phyloP scores from a whole-genome alignment of 2,113 vertebrate genomes.

The Calyptommatus sinebrachiatus region DNA sequence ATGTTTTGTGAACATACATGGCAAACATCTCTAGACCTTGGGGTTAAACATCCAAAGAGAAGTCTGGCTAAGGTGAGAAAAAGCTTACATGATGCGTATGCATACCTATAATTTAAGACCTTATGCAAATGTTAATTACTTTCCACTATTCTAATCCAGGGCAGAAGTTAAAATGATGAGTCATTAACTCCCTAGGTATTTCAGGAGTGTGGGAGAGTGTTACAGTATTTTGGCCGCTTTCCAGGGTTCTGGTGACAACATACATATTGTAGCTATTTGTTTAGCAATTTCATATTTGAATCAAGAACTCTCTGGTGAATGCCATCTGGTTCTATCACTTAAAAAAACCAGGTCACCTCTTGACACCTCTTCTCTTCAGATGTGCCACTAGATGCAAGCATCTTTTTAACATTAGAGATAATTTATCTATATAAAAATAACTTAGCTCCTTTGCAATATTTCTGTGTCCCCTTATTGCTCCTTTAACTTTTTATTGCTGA shows the following conservation, averaged over 20 bases:
- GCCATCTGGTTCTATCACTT: slow-evolving; percentile 1
- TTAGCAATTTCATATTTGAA: slow-evolving; percentile 11
- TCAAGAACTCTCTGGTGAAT: slow-evolving; percentile 15
- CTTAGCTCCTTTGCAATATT: background rate
- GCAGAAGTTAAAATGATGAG: background rate
- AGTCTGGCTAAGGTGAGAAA: background rate
- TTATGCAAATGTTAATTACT: background rate
- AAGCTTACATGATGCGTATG: too few relatives aligned
- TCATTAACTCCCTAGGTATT: background rate
- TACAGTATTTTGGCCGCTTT: background rate
- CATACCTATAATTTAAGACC: background rate
- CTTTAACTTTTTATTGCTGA: background rate
- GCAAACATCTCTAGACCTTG: background rate
- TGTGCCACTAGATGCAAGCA: background rate
- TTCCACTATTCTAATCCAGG: background rate
- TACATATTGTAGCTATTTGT: slow-evolving; percentile 24
- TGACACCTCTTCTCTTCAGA: slow-evolving; percentile 6
- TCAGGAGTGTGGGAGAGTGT: background rate
- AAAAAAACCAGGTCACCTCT: background rate
- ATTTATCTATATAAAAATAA: background rate
- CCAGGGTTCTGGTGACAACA: slow-evolving; percentile 20
- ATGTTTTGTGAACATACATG: too few relatives aligned
- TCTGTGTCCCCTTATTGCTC: background rate
- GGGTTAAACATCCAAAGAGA: background rate
- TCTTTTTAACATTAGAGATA: background rate